phyloP scores from a whole-genome alignment of 2,888 invertebrate genomes.

The Vanessa cardui region DNA sequence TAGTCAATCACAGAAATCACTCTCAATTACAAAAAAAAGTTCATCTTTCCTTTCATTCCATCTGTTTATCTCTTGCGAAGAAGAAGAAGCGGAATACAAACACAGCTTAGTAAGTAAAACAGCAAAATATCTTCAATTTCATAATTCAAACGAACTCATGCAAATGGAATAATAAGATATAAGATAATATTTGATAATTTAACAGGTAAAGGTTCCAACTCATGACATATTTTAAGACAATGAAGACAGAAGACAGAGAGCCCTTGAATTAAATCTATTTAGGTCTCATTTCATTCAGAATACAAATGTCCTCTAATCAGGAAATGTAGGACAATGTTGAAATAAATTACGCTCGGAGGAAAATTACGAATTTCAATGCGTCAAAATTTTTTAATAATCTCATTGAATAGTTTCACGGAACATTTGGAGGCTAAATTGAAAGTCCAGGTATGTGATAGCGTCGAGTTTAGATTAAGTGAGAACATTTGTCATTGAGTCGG shows the following conservation, averaged over 20 bases:
- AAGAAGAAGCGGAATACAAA: too few relatives aligned
- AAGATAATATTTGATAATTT: background rate
- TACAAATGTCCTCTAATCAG: constrained; percentile 36
- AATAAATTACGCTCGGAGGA: constrained; percentile 29
- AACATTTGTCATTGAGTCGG: constrained; percentile 3
- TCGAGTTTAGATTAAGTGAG: constrained; percentile 14
- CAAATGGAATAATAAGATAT: background rate
- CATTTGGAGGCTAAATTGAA: constrained; percentile 16
- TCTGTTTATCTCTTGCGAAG: too few relatives aligned
- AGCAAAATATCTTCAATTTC: too few relatives aligned
- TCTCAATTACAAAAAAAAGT: too few relatives aligned
- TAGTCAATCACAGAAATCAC: too few relatives aligned
- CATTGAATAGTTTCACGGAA: constrained; percentile 5
- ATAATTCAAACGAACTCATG: background rate
- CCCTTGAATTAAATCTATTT: constrained; percentile 31
- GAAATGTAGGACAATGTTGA: constrained; percentile 24
- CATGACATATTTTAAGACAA: constrained; percentile 8
- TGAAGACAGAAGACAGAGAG: constrained; percentile 13
- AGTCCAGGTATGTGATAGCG: constrained; percentile 9
- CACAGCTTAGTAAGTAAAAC: too few relatives aligned
- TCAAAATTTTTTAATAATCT: constrained; percentile 19
- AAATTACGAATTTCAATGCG: constrained; percentile 21
- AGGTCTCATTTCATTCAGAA: constrained; percentile 31
- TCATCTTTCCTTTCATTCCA: too few relatives aligned
- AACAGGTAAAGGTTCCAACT: background rate